Evolutionary conservation across 2,113 vertebrate genomes (phyloP).

Genomic region (Oriolus oriolus): DNA sequence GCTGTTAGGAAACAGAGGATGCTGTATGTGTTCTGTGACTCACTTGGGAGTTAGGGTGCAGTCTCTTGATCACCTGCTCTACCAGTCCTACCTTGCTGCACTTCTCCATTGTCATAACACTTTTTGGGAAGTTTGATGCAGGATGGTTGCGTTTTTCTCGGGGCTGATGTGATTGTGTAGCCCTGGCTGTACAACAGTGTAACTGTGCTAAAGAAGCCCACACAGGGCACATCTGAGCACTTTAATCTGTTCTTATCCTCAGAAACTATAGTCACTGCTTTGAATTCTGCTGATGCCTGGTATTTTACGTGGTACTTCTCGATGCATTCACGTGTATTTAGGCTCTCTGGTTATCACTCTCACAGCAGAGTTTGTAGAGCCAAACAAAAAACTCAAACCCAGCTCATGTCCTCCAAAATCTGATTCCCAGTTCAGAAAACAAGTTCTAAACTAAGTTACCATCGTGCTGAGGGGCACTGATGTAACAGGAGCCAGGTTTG

Average conservation of each 20-base stretch:
- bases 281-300: neutral
- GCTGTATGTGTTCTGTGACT: neutral
- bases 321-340: accelerated
- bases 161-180: neutral
- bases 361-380: neutral
- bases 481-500: neutral
- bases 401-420: accelerated
- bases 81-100: neutral
- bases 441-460: neutral
- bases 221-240: neutral
- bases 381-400: neutral
- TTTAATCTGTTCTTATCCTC: neutral
- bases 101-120: neutral
- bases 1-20: neutral
- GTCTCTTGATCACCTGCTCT: neutral
- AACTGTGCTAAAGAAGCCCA: neutral
- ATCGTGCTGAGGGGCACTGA: neutral
- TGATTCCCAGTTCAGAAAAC: neutral
- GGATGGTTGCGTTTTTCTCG: neutral
- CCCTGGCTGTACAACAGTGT: neutral
- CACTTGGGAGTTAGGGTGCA: accelerated
- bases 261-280: neutral
- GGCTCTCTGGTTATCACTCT: neutral
- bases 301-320: accelerated
- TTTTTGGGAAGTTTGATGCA: neutral